Conservation (phyloP, 2,888 invertebrate genomes). For the Cephalotes varians region DNA sequence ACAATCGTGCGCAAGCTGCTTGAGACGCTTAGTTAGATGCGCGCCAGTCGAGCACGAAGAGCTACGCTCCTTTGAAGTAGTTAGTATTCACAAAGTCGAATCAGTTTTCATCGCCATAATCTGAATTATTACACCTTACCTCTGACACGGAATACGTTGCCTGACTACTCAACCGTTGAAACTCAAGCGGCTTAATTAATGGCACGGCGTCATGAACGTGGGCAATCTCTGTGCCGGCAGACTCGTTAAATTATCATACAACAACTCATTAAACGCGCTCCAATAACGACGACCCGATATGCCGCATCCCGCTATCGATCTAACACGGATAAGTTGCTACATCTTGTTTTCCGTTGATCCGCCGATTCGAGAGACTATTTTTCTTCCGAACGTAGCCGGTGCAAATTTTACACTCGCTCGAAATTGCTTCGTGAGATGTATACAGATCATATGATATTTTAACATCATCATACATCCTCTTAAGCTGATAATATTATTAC, state of each 20-base stretch:
- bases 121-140: constrained; percentile 66
- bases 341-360: constrained; percentile 32
- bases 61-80: constrained; percentile 55
- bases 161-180: constrained; percentile 59
- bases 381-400: background rate
- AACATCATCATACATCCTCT: background rate
- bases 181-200: constrained; percentile 75
- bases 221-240: constrained; percentile 58
- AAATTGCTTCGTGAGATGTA: background rate
- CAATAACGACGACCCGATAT: constrained; percentile 53
- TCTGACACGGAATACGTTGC: constrained; percentile 54
- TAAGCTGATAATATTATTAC: background rate
- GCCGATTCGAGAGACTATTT: constrained; percentile 15
- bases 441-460: background rate
- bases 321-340: constrained; percentile 31
- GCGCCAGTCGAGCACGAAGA: constrained; percentile 16
- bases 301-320: constrained; percentile 45
- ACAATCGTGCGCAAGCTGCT: constrained; percentile 17
- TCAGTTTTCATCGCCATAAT: constrained; percentile 62
- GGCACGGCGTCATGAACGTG: constrained; percentile 73
- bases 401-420: background rate
- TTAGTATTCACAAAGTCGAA: constrained; percentile 55
- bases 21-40: constrained; percentile 52
- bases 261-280: constrained; percentile 67
- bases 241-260: constrained; percentile 75